phyloP scores from a whole-genome alignment of 2,113 vertebrate genomes.

The Alaudala cheleensis region DNA sequence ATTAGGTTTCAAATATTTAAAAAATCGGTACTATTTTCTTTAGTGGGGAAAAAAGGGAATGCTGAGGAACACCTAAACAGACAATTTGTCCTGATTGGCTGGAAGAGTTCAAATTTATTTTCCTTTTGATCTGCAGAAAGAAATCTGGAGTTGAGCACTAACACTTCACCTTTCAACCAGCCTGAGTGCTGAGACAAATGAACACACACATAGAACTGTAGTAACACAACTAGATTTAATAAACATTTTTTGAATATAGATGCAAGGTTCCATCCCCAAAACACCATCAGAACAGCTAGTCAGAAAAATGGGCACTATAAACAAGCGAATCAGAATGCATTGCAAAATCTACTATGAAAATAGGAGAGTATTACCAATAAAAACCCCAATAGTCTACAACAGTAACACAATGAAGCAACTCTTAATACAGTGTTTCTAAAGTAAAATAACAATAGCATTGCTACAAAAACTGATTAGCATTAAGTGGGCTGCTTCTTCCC shows the following conservation, averaged over 20 bases:
- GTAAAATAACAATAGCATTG: not conserved
- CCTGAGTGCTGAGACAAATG: not conserved
- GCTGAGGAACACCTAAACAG: not conserved
- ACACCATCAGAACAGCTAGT: not conserved
- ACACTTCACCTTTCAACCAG: not conserved
- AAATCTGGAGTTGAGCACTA: not conserved
- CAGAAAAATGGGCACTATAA: not conserved
- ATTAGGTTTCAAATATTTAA: not conserved
- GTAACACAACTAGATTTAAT: not conserved
- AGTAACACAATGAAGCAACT: not conserved
- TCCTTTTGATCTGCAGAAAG: not conserved
- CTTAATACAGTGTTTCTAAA: not conserved
- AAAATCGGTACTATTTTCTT: not conserved
- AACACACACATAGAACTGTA: not conserved
- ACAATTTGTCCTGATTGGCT: not conserved
- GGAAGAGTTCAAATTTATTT: not conserved
- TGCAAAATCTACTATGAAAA: not conserved
- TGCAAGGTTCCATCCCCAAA: not conserved
- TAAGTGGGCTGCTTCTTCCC: not conserved
- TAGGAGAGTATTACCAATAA: not conserved
- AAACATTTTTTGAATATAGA: not conserved
- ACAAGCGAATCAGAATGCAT: not conserved
- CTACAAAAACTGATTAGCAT: not conserved
- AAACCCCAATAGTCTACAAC: not conserved
- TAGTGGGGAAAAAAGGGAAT: not conserved